A percentile compares a stretch with the other conserved stretches of the same genome.
phyloP scores from a whole-genome alignment of 2,113 vertebrate species.

The Scortum barcoo region DNA sequence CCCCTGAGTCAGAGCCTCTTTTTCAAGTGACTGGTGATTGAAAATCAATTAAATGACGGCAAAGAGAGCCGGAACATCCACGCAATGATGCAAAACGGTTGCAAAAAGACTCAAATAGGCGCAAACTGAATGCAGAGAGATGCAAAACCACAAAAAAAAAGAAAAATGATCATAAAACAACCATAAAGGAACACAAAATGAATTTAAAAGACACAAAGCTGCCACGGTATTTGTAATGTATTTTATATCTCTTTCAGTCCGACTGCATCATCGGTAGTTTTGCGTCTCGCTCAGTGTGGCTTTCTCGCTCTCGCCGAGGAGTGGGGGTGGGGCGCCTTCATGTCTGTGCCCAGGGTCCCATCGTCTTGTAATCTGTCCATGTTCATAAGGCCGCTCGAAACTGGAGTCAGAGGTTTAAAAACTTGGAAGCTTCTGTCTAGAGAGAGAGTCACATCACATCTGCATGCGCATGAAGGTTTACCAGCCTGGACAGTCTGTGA shows the following conservation, averaged over 20 bases:
- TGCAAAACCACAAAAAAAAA: too few species aligned
- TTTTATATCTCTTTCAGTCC: not conserved
- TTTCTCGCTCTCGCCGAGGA: not conserved
- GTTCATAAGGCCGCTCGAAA: conserved; percentile 4
- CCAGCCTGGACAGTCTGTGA: not conserved
- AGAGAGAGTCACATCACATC: conserved; percentile 4
- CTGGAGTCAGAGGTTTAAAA: conserved; percentile 22
- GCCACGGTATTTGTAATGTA: not conserved
- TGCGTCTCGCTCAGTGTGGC: not conserved
- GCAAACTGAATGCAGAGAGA: not conserved
- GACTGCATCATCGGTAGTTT: not conserved
- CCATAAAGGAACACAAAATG: not conserved
- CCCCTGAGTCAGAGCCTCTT: not conserved
- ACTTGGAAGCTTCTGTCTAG: conserved; percentile 5
- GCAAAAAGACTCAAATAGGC: not conserved
- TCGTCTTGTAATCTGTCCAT: not conserved
- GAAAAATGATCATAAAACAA: too few species aligned
- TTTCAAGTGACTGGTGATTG: not conserved
- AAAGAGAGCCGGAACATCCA: not conserved
- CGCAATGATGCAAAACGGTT: not conserved
- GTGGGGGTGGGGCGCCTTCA: not conserved
- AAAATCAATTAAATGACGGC: not conserved
- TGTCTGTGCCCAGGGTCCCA: not conserved
- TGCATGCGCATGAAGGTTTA: not conserved
- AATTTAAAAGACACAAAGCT: not conserved